A percentile compares a stretch with the other conserved stretches of the same genome.
phyloP scores from a whole-genome alignment of 2,888 invertebrate species.

The Euphydryas editha region DNA sequence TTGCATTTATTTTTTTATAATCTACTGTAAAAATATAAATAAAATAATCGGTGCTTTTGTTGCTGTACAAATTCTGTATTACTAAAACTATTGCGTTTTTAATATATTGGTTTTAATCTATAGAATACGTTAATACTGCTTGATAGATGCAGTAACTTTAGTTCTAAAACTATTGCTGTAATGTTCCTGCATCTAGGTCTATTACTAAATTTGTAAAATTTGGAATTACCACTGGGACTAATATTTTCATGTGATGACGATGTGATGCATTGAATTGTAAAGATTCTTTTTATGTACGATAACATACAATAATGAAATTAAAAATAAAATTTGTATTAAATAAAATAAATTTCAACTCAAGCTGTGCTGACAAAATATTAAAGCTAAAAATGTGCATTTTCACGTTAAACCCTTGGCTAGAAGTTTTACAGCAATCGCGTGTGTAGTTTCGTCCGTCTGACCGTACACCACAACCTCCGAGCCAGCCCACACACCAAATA shows the following conservation, averaged over 20 bases:
- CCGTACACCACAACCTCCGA: constrained; percentile 31
- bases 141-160: constrained; percentile 60
- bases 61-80: constrained; percentile 44
- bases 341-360: constrained; percentile 56
- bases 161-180: constrained; percentile 39
- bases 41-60: constrained; percentile 33
- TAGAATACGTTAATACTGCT: constrained; percentile 67
- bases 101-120: constrained; percentile 47
- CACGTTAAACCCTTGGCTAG: constrained; percentile 53
- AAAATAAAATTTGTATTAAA: constrained; percentile 43
- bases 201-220: constrained; percentile 35
- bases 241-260: constrained; percentile 62
- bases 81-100: constrained; percentile 38
- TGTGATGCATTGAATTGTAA: constrained; percentile 62
- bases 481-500: constrained; percentile 58
- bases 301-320: constrained; percentile 46
- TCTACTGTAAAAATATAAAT: constrained; percentile 18
- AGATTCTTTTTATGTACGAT: constrained; percentile 27
- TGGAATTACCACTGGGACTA: constrained; percentile 33
- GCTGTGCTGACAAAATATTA: constrained; percentile 69
- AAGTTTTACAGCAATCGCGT: constrained; percentile 27
- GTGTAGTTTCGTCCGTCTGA: constrained; percentile 21
- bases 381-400: constrained; percentile 78
- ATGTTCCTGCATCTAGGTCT: constrained; percentile 58
- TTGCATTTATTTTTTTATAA: constrained; percentile 10